These are phyloP conservation scores for Temnothorax ravouxi DNA, from an alignment of 2,888 invertebrate genomes.

Conservation along the genomic window DNA sequence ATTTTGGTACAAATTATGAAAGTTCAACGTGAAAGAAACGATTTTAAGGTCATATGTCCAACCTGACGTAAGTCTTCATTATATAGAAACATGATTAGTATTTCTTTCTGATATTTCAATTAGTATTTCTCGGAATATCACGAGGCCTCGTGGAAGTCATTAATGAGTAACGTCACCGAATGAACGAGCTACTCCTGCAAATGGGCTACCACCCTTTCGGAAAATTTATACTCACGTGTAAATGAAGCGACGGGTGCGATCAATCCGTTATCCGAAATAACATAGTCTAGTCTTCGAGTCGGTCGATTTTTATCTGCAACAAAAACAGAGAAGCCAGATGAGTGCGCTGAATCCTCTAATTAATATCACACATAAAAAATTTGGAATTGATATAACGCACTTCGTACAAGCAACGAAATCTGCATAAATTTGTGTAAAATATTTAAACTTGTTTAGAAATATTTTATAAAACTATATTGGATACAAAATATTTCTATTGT, in stretches of 20 bases:
- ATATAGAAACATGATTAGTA: neutral
- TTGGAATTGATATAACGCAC: neutral
- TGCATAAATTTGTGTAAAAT: neutral
- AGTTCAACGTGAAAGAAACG: neutral
- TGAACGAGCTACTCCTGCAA: constrained; percentile 9
- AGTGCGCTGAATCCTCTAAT: neutral
- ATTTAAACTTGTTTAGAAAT: neutral
- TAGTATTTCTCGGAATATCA: constrained; percentile 12
- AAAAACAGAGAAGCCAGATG: constrained; percentile 54
- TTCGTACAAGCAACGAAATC: neutral
- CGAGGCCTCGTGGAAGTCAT: constrained; percentile 1
- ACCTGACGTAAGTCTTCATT: constrained; percentile 19
- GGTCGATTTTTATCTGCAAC: constrained; percentile 81
- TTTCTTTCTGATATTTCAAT: constrained; percentile 14
- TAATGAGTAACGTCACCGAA: constrained; percentile 20
- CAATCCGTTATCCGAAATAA: constrained; percentile 85
- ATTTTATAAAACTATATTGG: neutral
- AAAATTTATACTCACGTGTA: constrained; percentile 82
- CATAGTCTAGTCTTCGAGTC: constrained; percentile 83
- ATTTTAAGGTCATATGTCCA: constrained; percentile 5
- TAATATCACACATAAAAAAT: neutral
- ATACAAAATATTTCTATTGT: neutral
- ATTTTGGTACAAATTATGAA: neutral
- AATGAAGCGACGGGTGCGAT: constrained; percentile 86
- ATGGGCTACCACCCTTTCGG: neutral